A percentile compares a stretch with the other conserved stretches of the same genome.
phyloP scores from a whole-genome alignment of 2,888 invertebrate genomes.

The Agrochola lota region DNA sequence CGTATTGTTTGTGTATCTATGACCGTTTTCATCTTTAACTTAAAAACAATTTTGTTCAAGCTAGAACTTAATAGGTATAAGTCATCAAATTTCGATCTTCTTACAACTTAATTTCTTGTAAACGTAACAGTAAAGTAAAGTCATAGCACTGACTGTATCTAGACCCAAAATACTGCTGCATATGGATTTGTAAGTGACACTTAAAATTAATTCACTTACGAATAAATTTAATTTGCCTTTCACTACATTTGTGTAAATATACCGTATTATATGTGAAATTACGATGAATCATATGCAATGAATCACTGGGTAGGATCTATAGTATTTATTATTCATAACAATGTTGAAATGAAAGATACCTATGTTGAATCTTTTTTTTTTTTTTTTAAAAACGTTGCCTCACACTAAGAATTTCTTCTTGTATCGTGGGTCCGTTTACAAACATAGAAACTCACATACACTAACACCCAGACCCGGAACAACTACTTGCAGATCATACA shows the following conservation, averaged over 20 bases:
- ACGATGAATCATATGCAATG: constrained; percentile 14
- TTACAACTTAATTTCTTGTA: neutral
- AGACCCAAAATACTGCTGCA: constrained; percentile 6
- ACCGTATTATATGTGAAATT: constrained; percentile 7
- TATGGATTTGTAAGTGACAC: constrained; percentile 19
- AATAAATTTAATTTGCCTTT: constrained; percentile 39
- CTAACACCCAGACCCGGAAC: too few relatives aligned
- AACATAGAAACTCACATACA: too few relatives aligned
- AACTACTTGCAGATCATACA: too few relatives aligned
- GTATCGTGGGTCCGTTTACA: too few relatives aligned
- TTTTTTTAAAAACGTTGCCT: too few relatives aligned
- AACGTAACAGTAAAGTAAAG: constrained; percentile 27
- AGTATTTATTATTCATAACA: neutral
- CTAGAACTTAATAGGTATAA: neutral
- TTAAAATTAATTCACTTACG: constrained; percentile 23
- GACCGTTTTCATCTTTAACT: neutral
- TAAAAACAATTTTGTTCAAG: neutral
- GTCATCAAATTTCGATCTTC: neutral
- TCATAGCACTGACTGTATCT: constrained; percentile 13
- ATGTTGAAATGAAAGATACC: constrained; percentile 1
- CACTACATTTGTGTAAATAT: constrained; percentile 43
- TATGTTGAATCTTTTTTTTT: neutral
- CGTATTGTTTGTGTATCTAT: neutral
- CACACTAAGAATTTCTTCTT: too few relatives aligned
- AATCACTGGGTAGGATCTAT: neutral